phyloP scores from a whole-genome alignment of 2,797 vertebrate species.

The Serranus cabrilla region DNA sequence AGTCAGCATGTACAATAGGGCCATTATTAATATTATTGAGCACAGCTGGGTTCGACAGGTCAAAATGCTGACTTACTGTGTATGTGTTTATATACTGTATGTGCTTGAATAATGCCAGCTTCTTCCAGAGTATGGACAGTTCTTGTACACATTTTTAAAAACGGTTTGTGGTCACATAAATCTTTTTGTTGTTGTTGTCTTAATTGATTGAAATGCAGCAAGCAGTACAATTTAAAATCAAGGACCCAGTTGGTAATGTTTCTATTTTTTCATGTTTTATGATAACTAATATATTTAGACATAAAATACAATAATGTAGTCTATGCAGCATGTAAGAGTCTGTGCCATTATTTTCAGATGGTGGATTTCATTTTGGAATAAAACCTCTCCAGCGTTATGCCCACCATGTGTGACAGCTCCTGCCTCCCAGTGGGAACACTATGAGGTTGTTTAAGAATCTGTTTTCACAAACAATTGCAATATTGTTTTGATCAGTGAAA shows the following conservation, averaged over 20 bases:
- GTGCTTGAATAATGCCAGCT: too few relatives aligned
- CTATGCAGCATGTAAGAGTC: background rate
- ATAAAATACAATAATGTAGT: too few relatives aligned
- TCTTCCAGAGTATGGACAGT: too few relatives aligned
- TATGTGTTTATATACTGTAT: too few relatives aligned
- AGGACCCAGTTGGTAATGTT: too few relatives aligned
- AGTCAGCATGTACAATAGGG: background rate
- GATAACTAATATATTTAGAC: too few relatives aligned
- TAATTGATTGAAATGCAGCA: slow-evolving; percentile 1
- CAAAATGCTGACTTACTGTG: too few relatives aligned
- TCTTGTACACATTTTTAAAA: background rate
- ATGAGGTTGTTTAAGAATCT: slow-evolving; percentile 33
- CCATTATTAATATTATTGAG: slow-evolving; percentile 5
- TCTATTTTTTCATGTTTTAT: too few relatives aligned
- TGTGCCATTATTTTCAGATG: slow-evolving; percentile 36
- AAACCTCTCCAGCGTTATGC: slow-evolving; percentile 18
- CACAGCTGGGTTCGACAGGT: too few relatives aligned
- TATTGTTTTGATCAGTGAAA: slow-evolving; percentile 48
- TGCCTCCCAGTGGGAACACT: slow-evolving; percentile 20
- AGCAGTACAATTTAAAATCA: background rate
- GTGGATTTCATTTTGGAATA: slow-evolving; percentile 46
- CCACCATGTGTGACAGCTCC: slow-evolving; percentile 21
- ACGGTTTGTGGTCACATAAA: background rate
- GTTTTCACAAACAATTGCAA: slow-evolving; percentile 17
- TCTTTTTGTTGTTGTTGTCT: too few relatives aligned